Conservation (phyloP, 1,140 invertebrate genomes). For the Drosophila pruinosa region DNA sequence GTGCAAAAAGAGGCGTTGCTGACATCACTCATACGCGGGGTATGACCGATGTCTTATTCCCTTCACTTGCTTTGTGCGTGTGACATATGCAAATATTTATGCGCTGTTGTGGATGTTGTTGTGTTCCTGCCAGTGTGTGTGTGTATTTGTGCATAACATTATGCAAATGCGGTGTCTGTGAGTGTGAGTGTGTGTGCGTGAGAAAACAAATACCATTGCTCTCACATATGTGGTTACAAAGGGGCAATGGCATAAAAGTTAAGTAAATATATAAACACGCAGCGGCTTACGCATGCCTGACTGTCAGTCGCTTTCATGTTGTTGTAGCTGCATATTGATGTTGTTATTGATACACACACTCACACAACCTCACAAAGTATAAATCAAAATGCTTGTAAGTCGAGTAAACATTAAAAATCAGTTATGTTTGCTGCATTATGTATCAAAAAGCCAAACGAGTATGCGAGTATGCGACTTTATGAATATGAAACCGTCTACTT, state of each 20-base stretch:
- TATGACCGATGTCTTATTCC: conserved; percentile 20
- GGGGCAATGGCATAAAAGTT: conserved; percentile 33
- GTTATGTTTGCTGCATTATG: conserved; percentile 58
- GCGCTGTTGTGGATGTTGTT: background rate
- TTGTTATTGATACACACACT: conserved; percentile 65
- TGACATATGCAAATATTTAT: conserved; percentile 57
- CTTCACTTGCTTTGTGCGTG: conserved; percentile 23
- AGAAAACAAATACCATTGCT: background rate
- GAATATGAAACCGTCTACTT: conserved; percentile 12
- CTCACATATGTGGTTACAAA: background rate
- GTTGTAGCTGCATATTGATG: conserved; percentile 53
- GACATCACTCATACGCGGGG: conserved; percentile 25
- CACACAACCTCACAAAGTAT: background rate
- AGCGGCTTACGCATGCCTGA: conserved; percentile 63
- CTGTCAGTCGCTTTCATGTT: conserved; percentile 61
- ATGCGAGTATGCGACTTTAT: conserved; percentile 19
- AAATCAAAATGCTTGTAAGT: conserved; percentile 68
- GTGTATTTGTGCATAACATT: conserved; percentile 45
- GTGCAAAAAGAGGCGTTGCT: background rate
- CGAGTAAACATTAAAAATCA: conserved; percentile 73
- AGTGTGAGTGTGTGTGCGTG: conserved; percentile 10
- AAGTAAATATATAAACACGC: conserved; percentile 19
- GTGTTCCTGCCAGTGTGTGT: conserved; percentile 19
- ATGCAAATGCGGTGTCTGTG: conserved; percentile 41
- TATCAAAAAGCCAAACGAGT: conserved; percentile 38